phyloP scores from a whole-genome alignment of 2,113 vertebrate genomes.

The Cebidichthys violaceus region DNA sequence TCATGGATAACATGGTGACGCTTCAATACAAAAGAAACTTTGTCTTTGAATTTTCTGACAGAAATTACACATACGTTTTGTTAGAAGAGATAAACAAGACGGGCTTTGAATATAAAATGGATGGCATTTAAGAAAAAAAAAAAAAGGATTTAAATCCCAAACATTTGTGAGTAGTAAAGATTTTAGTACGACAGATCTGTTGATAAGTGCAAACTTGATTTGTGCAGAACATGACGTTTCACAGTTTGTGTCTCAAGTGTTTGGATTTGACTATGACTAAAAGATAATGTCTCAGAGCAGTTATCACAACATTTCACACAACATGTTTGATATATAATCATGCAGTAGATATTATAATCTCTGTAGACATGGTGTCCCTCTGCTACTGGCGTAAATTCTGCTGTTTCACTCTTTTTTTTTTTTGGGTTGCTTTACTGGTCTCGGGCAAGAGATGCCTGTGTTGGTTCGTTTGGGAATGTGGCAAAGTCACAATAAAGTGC shows the following conservation, averaged over 20 bases:
- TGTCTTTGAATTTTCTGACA: neutral
- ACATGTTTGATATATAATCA: conserved; percentile 5
- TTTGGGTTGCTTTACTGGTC: conserved; percentile 5
- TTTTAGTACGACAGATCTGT: neutral
- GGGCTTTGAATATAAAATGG: neutral
- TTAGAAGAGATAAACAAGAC: neutral
- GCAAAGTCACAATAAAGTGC: conserved; percentile 46
- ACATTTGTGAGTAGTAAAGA: neutral
- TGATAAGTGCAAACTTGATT: neutral
- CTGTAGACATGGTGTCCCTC: neutral
- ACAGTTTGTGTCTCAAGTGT: neutral
- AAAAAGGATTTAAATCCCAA: neutral
- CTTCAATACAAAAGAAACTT: neutral
- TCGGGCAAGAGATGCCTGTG: neutral
- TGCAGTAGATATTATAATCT: conserved; percentile 1
- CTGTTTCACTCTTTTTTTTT: neutral
- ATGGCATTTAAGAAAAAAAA: neutral
- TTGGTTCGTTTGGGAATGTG: conserved; percentile 24
- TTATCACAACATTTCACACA: neutral
- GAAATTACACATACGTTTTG: neutral
- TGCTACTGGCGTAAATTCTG: conserved; percentile 12
- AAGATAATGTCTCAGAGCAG: neutral
- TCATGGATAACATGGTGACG: neutral
- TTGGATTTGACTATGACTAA: conserved; percentile 4
- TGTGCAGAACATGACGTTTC: no score